A percentile compares a stretch with the other conserved stretches of the same genome.
phyloP scores from a whole-genome alignment of 2,113 vertebrate species.

The Chaetodon trifascialis region DNA sequence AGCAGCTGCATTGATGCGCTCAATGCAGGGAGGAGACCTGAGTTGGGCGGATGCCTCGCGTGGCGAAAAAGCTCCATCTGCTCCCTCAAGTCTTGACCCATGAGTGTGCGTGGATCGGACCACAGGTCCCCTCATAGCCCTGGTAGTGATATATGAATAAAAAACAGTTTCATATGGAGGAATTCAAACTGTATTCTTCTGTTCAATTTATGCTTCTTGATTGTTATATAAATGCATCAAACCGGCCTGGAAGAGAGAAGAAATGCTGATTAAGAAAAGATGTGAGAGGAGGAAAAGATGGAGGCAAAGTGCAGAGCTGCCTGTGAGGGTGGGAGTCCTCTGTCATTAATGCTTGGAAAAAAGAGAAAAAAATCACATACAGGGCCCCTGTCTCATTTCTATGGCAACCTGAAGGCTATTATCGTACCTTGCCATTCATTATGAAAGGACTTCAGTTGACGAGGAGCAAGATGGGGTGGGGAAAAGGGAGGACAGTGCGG shows the following conservation, averaged over 20 bases:
- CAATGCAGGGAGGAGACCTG: slow-evolving; percentile 51
- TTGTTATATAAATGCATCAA: slow-evolving; percentile 28
- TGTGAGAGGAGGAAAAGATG: slow-evolving; percentile 18
- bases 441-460: slow-evolving; percentile 95
- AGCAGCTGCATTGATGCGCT: slow-evolving; percentile 57
- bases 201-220: background rate
- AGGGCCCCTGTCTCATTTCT: slow-evolving; percentile 96
- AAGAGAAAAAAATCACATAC: slow-evolving; percentile 87
- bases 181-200: background rate
- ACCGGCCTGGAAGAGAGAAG: background rate
- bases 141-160: slow-evolving; percentile 6
- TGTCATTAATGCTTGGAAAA: slow-evolving; percentile 89
- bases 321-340: slow-evolving; percentile 81
- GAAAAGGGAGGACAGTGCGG: slow-evolving; percentile 38
- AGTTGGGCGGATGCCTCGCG: slow-evolving; percentile 44
- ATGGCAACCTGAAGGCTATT: slow-evolving; percentile 96
- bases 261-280: slow-evolving; percentile 36
- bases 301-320: slow-evolving; percentile 51
- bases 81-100: slow-evolving; percentile 18
- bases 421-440: slow-evolving; percentile 99
- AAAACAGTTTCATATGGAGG: background rate
- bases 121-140: background rate
- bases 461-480: slow-evolving; percentile 82
- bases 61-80: slow-evolving; percentile 54
- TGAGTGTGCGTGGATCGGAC: background rate